Evolutionary conservation across 1,140 invertebrate genomes (phyloP).

Genomic region (Drosophila pruinosa): DNA sequence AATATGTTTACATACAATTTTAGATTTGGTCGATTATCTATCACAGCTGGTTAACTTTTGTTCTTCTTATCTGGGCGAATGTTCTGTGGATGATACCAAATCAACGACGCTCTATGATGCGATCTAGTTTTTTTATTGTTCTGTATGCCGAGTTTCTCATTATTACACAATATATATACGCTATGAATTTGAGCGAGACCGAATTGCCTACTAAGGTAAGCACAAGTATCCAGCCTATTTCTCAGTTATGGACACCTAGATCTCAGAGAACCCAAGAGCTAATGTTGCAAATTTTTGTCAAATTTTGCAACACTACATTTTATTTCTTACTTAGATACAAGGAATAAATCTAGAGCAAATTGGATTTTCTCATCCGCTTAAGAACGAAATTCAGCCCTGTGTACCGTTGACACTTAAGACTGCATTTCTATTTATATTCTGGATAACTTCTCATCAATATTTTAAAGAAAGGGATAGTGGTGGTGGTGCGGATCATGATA

Average conservation of each 20-base stretch:
- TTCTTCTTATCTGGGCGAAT: slow-evolving; percentile 95
- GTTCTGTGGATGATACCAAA: slow-evolving; percentile 97
- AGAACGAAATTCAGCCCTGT: slow-evolving; percentile 85
- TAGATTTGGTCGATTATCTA: slow-evolving; percentile 98
- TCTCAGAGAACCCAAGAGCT: too few relatives aligned
- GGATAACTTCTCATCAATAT: slow-evolving; percentile 95
- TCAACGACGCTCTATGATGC: slow-evolving; percentile 94
- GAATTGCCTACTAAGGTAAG: slow-evolving; percentile 88
- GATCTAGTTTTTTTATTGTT: slow-evolving; percentile 94
- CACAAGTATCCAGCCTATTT: not conserved
- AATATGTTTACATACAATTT: not conserved
- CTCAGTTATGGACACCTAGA: too few relatives aligned
- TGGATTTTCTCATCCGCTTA: slow-evolving; percentile 89
- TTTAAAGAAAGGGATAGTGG: slow-evolving; percentile 92
- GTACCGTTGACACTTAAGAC: slow-evolving; percentile 92
- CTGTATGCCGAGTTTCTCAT: slow-evolving; percentile 94
- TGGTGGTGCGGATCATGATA: slow-evolving; percentile 83
- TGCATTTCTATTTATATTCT: slow-evolving; percentile 96
- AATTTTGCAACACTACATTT: not conserved
- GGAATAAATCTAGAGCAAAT: slow-evolving; percentile 91
- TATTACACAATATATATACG: slow-evolving; percentile 94
- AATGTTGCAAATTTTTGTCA: too few relatives aligned
- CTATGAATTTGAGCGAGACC: slow-evolving; percentile 91
- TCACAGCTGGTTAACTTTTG: slow-evolving; percentile 98
- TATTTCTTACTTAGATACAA: slow-evolving; percentile 34